Evolutionary conservation across 53 echinoderm and acorn worm genomes (phyloP), one percentile per base, ranked within the genome.

Genomic region (Echinometra lucunter): DNA sequence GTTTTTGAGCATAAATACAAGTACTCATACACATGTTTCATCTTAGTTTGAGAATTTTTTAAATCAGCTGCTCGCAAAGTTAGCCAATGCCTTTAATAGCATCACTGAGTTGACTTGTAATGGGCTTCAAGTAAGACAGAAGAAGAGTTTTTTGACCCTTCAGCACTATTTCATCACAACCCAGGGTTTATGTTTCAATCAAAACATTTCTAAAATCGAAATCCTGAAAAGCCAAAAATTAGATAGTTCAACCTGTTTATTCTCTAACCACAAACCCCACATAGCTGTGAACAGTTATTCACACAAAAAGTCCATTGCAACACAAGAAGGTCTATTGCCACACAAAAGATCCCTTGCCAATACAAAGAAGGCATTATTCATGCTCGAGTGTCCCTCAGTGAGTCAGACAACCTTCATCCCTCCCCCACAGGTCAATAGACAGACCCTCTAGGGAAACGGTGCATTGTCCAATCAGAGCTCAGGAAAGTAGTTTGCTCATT

Each of bases 341-440:
- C 72, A 53, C 53, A 53, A 53, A 53, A 53, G 53, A 9, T 13
- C 70, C 32, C 5, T 37, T 38, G 19, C 75, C 16, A 10, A 17
- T 40, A 75, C 75, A 75, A 75, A 38, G 75, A 75, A 17, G 3
- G 38, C 40, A 75, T 75, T 75, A 75, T 75, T 75, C 75, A 37
- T 40, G 40, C 3, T 75, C 38, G 40, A 75, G 75, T 21, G 75
- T 75, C 75, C 75, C 75, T 75, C 75, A 75, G 37, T 75, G 75
- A 75, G 38, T 75, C 75, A 75, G 40, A 2, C 75, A 75, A 75
- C 75, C 75, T 75, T 40, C 75, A 75, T 3, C 40, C 75, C 40
- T 75, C 75, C 75, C 75, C 75, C 40, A 75, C 16, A 75, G 75
- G 75, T 75, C 75, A 75, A 75, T 75, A 75, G 75, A 75, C 21